Evolutionary conservation across 1,140 invertebrate species (phyloP), one percentile per base, ranked within the genome.

Genomic region (Drosophila quadrilineata): DNA sequence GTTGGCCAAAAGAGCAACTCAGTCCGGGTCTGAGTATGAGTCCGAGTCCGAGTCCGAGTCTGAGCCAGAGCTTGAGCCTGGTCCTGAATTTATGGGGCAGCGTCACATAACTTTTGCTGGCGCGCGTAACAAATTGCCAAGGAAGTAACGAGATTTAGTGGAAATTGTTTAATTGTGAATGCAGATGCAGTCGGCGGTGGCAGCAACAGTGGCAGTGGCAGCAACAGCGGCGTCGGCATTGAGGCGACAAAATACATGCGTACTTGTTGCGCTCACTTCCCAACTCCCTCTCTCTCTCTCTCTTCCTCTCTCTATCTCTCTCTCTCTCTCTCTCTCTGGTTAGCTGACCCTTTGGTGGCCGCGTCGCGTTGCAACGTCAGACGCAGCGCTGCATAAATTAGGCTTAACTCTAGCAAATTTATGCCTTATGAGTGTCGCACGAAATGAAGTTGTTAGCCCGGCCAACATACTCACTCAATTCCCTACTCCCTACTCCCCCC

Each of bases 121-220:
- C 67, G 75, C 82, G 82, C 84, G 76, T 88, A 88, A 88, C 87
- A 88, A 88, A 88, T 88, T 88, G 87, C 82, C 72, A 88, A 88
- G 87, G 82, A 88, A 88, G 87, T 86, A 85, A 75, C 80, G 76
- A 88, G 86, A 88, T 88, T 88, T 88, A 88, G 87, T 88, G 87
- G 87, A 88, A 88, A 88, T 88, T 88, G 87, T 88, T 88, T 88
- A 88, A 88, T 88, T 88, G 87, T 88, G 84, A 79, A 85, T 85
- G 80, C 79, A 85, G 79, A 85, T 85, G 71, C 67, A 85, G 79
- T 74, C 70, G 70, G 26, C 62, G 29, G 17, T 26, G 45, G 38
- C 54, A 29, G n/a, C 46, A 10, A 17, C 9, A 5, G 36, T 6
- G 10, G n/a, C 2, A 14, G 9, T 28, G 21, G 22, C 28, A 22